Conservation (phyloP, 2,888 invertebrate genomes). For the Nebria salina region DNA sequence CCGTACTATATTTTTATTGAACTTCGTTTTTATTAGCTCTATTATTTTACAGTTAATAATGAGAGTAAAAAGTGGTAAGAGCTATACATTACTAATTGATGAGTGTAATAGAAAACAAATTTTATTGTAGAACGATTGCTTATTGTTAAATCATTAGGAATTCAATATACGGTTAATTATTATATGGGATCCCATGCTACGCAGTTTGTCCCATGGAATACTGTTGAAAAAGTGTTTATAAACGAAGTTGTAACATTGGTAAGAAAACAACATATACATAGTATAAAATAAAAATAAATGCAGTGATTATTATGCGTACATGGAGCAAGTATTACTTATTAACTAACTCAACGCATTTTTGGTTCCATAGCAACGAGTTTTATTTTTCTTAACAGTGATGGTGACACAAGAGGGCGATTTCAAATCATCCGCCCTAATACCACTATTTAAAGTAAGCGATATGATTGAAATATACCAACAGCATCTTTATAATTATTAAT, state of each 20-base stretch:
- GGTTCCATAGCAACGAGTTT: constrained; percentile 59
- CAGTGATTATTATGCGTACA: too few relatives aligned
- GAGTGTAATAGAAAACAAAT: too few relatives aligned
- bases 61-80: constrained; percentile 55
- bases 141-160: constrained; percentile 58
- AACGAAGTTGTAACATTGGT: constrained; percentile 64
- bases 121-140: constrained; percentile 55
- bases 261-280: constrained; percentile 37
- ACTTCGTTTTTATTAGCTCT: constrained; percentile 48
- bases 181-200: constrained; percentile 55
- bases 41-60: constrained; percentile 51
- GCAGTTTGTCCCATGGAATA: constrained; percentile 57
- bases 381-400: constrained; percentile 60
- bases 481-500: constrained; percentile 30
- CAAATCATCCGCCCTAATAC: constrained; percentile 56
- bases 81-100: background rate
- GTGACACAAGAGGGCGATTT: constrained; percentile 56
- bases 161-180: constrained; percentile 58
- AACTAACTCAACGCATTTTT: background rate
- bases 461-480: constrained; percentile 21
- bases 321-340: constrained; percentile 9
- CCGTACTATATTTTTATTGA: constrained; percentile 43
- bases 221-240: constrained; percentile 60
- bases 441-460: constrained; percentile 59
- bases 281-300: too few relatives aligned